Base-by-base conservation (phyloP, 2,888 invertebrate genomes). In the Dinocampus coccinellae region DNA sequence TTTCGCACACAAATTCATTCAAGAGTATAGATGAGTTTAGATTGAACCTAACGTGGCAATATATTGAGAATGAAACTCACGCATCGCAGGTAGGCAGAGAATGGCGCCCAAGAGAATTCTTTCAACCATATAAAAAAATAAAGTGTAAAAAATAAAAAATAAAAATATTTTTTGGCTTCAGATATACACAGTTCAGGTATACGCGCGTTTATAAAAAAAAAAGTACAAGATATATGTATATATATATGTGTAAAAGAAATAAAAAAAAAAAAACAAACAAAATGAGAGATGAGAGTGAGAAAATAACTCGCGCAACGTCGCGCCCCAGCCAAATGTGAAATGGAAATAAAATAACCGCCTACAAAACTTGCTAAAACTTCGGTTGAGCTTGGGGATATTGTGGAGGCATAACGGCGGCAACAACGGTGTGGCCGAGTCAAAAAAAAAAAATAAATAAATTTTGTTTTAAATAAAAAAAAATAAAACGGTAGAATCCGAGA, bases 1-100 rank as follows among this genome's bases (percentile, higher is more conserved):
- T 72, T 70, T 55, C 57, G 47, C 73, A 65, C 65, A 70, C 72
- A 67, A 76, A 76, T 65, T 65, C 60, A 47, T 57, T 33, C 24
- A 61, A n/a, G 34, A 53, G 34, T 69, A 0, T 39, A 39, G 39
- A 39, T 39, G 6, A 13, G 39, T 39, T 39, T 13, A n/a, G 39
- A n/a, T n/a, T 39, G n/a, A n/a, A n/a, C n/a, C n/a, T 39, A 39
- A n/a, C n/a, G 39, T n/a, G n/a, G n/a, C n/a, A 47, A 16, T 47
- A 6, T 47, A 47, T 47, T 47, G 47, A 47, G 16, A 16, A 3
- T 47, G 16, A 7, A 47, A 1, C 33, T 61, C 61, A 20, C 53
- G 62, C 69, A 47, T 61, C 52, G 47, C 42, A 61, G 39, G 22
- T 42, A 60, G 52, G 47, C 29, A 47, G 33, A 34, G 55, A 70